phyloP scores from a whole-genome alignment of 2,888 invertebrate genomes.

The Drosophila emarginata region DNA sequence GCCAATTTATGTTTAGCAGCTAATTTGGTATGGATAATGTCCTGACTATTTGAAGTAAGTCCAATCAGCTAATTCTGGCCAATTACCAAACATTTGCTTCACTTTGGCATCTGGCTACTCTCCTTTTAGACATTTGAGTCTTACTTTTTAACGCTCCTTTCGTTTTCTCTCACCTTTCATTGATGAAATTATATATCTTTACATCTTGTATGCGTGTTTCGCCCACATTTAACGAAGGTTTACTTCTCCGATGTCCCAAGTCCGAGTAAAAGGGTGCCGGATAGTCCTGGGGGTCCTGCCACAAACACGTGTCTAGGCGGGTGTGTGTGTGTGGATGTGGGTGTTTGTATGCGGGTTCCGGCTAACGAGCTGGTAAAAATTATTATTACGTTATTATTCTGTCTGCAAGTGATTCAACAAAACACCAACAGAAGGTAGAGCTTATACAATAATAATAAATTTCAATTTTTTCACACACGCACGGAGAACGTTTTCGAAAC shows the following conservation, averaged over 20 bases:
- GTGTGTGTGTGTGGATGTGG: not conserved
- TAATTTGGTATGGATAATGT: too few species aligned
- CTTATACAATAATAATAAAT: constrained; percentile 63
- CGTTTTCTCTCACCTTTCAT: not conserved
- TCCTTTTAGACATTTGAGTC: too few species aligned
- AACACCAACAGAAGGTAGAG: constrained; percentile 32
- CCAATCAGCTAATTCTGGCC: too few species aligned
- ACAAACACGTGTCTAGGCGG: not conserved
- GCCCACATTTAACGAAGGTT: not conserved
- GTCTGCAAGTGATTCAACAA: constrained; percentile 65
- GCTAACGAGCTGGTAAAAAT: constrained; percentile 79
- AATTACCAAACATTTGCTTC: too few species aligned
- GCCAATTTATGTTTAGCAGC: too few species aligned
- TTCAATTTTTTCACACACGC: constrained; percentile 63
- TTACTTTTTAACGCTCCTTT: too few species aligned
- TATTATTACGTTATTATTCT: constrained; percentile 79
- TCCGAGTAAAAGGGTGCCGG: not conserved
- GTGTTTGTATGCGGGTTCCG: constrained; percentile 43
- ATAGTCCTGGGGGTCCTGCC: not conserved
- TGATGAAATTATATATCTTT: not conserved
- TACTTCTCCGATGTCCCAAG: not conserved
- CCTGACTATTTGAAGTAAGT: too few species aligned
- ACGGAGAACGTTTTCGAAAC: constrained; percentile 4
- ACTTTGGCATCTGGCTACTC: too few species aligned
- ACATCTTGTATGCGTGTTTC: not conserved